phyloP scores from a whole-genome alignment of 2,888 invertebrate genomes.

The Gari tellinella region DNA sequence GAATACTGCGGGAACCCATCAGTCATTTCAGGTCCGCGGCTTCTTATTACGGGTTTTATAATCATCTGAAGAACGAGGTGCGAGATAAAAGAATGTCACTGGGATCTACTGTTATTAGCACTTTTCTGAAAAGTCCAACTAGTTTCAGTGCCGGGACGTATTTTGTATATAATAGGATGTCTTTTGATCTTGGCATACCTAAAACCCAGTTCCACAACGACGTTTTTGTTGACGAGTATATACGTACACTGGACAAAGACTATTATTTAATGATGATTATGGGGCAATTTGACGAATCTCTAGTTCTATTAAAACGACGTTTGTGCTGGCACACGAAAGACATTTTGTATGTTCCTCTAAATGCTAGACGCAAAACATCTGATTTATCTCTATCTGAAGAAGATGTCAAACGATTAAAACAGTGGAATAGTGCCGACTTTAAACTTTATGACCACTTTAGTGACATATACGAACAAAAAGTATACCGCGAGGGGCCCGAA shows the following conservation, averaged over 20 bases:
- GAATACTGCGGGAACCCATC: conserved; percentile 67
- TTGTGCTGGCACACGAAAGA: conserved; percentile 80
- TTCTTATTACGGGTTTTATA: conserved; percentile 65
- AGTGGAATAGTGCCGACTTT: conserved; percentile 75
- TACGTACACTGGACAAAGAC: conserved; percentile 66
- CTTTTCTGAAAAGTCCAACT: conserved; percentile 30
- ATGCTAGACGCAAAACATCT: conserved; percentile 45
- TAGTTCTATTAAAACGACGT: conserved; percentile 75
- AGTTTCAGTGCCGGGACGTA: conserved; percentile 15
- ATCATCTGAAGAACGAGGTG: conserved; percentile 8
- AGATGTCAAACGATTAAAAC: conserved; percentile 55
- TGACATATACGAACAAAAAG: conserved; percentile 60
- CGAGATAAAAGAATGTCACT: neutral
- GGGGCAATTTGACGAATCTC: conserved; percentile 80
- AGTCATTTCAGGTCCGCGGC: conserved; percentile 68
- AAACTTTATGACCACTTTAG: conserved; percentile 73
- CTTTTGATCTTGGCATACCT: conserved; percentile 63
- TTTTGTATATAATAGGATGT: conserved; percentile 59
- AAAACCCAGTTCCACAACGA: conserved; percentile 29
- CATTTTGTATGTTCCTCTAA: conserved; percentile 74
- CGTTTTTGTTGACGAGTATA: conserved; percentile 53
- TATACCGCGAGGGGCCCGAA: conserved; percentile 53
- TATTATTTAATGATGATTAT: conserved; percentile 77
- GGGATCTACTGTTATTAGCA: conserved; percentile 9
- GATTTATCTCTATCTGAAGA: conserved; percentile 44